Conservation (phyloP, 2,797 vertebrate genomes). For the Sebastes hubbsi region DNA sequence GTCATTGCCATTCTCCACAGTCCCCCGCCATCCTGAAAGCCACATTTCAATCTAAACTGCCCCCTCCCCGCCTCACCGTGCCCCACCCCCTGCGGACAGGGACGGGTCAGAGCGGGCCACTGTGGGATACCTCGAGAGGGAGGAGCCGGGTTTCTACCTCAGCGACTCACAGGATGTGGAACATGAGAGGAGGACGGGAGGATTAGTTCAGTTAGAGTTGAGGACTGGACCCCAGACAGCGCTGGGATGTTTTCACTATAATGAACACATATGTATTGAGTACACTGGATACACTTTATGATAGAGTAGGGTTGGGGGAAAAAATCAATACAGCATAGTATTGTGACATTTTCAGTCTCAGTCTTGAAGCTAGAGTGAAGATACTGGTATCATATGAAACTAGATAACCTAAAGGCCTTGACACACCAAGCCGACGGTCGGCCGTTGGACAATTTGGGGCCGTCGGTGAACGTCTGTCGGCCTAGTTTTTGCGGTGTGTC, state of each 20-base stretch:
- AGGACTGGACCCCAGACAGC: background rate
- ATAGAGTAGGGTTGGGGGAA: background rate
- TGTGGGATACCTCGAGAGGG: slow-evolving; percentile 66
- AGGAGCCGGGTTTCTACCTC: slow-evolving; percentile 65
- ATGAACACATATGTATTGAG: background rate
- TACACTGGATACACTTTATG: background rate
- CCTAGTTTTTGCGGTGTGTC: too few relatives aligned
- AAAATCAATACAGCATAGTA: too few relatives aligned
- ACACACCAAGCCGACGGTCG: too few relatives aligned
- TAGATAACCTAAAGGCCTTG: too few relatives aligned
- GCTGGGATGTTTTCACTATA: background rate
- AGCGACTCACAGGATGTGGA: slow-evolving; percentile 54
- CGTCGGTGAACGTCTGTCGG: too few relatives aligned
- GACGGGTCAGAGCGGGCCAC: slow-evolving; percentile 63
- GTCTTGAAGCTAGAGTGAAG: too few relatives aligned
- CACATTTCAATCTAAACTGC: slow-evolving; percentile 77
- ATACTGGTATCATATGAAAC: too few relatives aligned
- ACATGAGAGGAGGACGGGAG: slow-evolving; percentile 17
- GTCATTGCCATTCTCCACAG: slow-evolving; percentile 84
- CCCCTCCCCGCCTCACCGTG: slow-evolving; percentile 36
- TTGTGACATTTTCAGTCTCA: too few relatives aligned
- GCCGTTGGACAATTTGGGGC: too few relatives aligned
- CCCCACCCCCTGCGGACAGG: slow-evolving; percentile 70
- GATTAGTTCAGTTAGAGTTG: slow-evolving; percentile 49
- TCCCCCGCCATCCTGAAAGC: slow-evolving; percentile 75